phyloP scores from a whole-genome alignment of 2,888 invertebrate species.

The Protodeltote pygarga region DNA sequence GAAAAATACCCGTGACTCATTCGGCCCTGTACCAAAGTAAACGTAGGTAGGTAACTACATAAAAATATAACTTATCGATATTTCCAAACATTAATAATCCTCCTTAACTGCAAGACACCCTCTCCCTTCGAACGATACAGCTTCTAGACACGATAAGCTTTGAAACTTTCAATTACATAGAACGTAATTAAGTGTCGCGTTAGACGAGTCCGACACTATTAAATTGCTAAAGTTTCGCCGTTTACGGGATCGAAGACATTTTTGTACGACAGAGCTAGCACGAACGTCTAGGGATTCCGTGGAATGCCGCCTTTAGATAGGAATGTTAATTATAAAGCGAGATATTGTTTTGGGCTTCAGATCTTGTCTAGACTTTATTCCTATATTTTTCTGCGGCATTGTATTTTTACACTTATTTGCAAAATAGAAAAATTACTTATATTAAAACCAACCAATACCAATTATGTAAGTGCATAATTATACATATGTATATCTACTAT shows the following conservation, averaged over 20 bases:
- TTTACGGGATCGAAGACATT: slow-evolving; percentile 71
- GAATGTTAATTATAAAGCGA: slow-evolving; percentile 53
- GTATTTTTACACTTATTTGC: not conserved
- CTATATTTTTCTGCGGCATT: not conserved
- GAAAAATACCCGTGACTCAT: not conserved
- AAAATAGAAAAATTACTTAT: no score
- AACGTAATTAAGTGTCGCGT: slow-evolving; percentile 77
- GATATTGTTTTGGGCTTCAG: slow-evolving; percentile 31
- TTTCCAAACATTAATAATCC: slow-evolving; percentile 33
- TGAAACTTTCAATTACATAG: slow-evolving; percentile 77
- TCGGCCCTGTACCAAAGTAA: slow-evolving; percentile 10
- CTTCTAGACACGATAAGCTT: slow-evolving; percentile 64
- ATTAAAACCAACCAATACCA: no score
- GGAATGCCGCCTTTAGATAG: slow-evolving; percentile 51
- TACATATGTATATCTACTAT: no score
- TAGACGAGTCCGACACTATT: slow-evolving; percentile 72
- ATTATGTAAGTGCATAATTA: no score
- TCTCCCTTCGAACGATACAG: slow-evolving; percentile 36
- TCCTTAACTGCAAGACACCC: slow-evolving; percentile 18
- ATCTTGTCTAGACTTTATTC: slow-evolving; percentile 22
- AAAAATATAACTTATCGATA: slow-evolving; percentile 44
- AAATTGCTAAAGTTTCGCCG: slow-evolving; percentile 75
- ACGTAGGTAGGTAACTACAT: slow-evolving; percentile 38
- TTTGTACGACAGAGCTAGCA: slow-evolving; percentile 59
- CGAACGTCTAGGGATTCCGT: slow-evolving; percentile 39